These are phyloP conservation scores for Morinoia aosen DNA, from an alignment of 2,888 invertebrate species.

Conservation along the genomic window DNA sequence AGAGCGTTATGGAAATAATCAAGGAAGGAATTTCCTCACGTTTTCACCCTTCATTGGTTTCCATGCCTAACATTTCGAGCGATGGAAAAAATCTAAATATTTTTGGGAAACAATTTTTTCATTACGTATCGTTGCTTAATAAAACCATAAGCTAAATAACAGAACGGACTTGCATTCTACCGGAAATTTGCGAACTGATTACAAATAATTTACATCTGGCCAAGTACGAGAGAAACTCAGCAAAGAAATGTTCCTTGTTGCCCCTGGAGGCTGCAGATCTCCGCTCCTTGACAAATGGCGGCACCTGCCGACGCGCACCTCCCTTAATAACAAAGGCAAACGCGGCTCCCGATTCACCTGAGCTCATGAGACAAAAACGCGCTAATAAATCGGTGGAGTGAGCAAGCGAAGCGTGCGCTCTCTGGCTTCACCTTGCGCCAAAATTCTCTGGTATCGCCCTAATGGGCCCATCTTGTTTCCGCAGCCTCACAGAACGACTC, in stretches of 20 bases:
- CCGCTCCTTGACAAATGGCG: not conserved
- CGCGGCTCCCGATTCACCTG: not conserved
- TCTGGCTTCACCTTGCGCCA: not conserved
- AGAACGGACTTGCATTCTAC: too few relatives aligned
- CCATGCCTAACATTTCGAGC: too few relatives aligned
- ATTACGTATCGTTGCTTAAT: too few relatives aligned
- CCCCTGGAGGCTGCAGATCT: not conserved
- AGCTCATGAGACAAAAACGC: slow-evolving; percentile 23
- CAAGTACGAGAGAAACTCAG: not conserved
- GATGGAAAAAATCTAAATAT: too few relatives aligned
- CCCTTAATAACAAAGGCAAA: not conserved
- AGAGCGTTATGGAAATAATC: too few relatives aligned
- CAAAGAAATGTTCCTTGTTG: not conserved
- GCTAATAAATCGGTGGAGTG: slow-evolving; percentile 8
- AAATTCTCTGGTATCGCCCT: not conserved
- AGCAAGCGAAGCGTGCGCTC: slow-evolving; percentile 8
- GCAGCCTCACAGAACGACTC: slow-evolving; percentile 29
- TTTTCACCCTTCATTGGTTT: too few relatives aligned
- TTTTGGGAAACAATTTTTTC: too few relatives aligned
- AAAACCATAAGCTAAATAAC: too few relatives aligned
- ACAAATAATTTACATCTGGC: too few relatives aligned
- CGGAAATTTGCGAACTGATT: too few relatives aligned
- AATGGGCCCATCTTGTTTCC: slow-evolving; percentile 41
- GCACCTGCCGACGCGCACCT: not conserved
- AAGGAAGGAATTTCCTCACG: too few relatives aligned